Evolutionary conservation across 2,888 invertebrate species (phyloP), one percentile per base, ranked within the genome.

Genomic region (Drosophila cracens): DNA sequence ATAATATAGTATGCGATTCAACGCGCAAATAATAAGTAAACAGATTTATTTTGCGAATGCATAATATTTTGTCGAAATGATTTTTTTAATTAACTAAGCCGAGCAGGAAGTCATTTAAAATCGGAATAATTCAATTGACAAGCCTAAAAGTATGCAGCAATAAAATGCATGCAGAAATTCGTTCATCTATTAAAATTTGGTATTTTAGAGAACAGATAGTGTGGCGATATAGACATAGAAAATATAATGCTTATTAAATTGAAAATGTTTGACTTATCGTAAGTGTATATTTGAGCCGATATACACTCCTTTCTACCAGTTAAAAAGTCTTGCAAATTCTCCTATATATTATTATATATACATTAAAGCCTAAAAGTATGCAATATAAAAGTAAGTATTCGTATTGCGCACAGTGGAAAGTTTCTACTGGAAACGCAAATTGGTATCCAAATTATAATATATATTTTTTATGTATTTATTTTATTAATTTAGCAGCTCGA

Each of bases 91-190:
- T 25, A 46, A n/a, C 4, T 4, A n/a, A 8, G 56, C 29, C 13
- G 4, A n/a, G 27, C 6, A 6, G 7, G 11, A 18, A 18, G 1
- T 25, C 11, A 4, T 10, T 5, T 25, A 5, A 25, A 57, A 38
- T 16, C 0, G 4, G 4, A 31, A 31, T 43, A 16, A 31, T 21
- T 40, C 0, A 16, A n/a, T 4, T 13, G 8, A 2, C 2, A 21
- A 33, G 46, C 61, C 31, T 27, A 21, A 68, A 62, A 38, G 36
- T 68, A 57, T 61, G 66, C 53, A 13, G 13, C 2, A 31, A 10
- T 21, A 4, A 25, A 43, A 6, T 2, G 11, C 2, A 43, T 21
- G 43, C 21, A 6, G 3, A 6, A 21, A 13, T 6, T 11, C 6
- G 43, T 6, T 21, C 6, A 3, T 13, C 13, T 21, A 43, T 13